Evolutionary conservation across 2,797 vertebrate genomes (phyloP).

Genomic region (Bradypodion ventrale): DNA sequence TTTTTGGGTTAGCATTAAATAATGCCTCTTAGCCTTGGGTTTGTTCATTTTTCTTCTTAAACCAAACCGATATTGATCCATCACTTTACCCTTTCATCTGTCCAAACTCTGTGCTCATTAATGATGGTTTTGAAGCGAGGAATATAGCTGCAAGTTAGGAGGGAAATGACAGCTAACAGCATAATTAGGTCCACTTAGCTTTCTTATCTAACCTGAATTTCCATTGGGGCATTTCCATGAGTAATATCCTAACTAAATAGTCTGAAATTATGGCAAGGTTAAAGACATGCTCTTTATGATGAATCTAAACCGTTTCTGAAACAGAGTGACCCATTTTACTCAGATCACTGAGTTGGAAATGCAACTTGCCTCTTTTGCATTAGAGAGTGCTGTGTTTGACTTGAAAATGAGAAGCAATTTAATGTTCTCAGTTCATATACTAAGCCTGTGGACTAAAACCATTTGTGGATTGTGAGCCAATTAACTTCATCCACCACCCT

Average conservation of each 20-base stretch:
- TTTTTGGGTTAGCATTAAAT: too few species aligned
- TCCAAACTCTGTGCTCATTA: background rate
- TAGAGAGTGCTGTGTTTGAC: constrained; percentile 11
- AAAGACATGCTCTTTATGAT: background rate
- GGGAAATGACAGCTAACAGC: background rate
- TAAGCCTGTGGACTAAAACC: background rate
- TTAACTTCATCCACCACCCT: constrained; percentile 23
- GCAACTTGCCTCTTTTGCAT: constrained; percentile 8
- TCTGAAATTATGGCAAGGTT: constrained; percentile 12
- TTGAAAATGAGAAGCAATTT: constrained; percentile 43
- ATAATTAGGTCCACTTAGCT: background rate
- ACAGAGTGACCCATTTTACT: constrained; percentile 22
- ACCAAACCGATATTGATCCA: background rate
- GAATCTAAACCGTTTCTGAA: constrained; percentile 28
- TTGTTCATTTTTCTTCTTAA: too few species aligned
- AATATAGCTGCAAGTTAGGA: background rate
- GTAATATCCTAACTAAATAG: constrained; percentile 25
- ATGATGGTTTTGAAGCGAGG: background rate
- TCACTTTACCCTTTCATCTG: background rate
- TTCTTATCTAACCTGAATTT: constrained; percentile 15
- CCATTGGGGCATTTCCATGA: constrained; percentile 9
- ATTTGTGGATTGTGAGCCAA: constrained; percentile 31
- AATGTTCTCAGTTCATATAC: constrained; percentile 35
- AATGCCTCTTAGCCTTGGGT: too few species aligned
- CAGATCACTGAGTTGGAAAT: constrained; percentile 32